A percentile compares a stretch with the other conserved stretches of the same genome.
Evolutionary conservation across 2,888 invertebrate genomes (phyloP).

Genomic region (Scrobipalpa atriplicella): DNA sequence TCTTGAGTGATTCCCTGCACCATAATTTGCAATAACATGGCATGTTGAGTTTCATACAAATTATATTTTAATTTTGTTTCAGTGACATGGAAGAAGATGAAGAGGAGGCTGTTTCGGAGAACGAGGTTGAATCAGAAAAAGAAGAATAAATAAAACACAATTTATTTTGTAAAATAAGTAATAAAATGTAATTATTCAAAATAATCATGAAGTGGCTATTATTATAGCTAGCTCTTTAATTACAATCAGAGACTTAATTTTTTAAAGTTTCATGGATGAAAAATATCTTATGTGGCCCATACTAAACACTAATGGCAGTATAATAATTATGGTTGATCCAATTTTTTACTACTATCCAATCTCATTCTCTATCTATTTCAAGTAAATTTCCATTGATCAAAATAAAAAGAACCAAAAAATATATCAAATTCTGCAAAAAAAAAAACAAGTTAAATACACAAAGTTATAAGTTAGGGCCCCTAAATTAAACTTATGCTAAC

Average conservation of each 20-base stretch:
- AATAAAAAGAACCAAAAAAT: background rate
- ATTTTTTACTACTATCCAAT: background rate
- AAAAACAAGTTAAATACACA: background rate
- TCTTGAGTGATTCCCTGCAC: too few relatives aligned
- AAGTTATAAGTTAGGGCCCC: background rate
- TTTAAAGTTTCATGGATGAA: background rate
- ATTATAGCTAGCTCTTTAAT: background rate
- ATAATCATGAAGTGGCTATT: constrained; percentile 9
- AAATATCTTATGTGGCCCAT: background rate
- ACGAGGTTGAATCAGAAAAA: constrained; percentile 35
- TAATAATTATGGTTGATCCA: background rate
- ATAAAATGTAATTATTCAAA: constrained; percentile 28
- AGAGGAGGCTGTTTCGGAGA: constrained; percentile 34
- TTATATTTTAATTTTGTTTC: constrained; percentile 32
- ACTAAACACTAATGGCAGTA: background rate
- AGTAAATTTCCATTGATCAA: background rate
- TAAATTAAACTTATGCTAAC: constrained; percentile 11
- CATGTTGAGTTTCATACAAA: too few relatives aligned
- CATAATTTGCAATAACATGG: too few relatives aligned
- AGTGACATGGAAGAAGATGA: constrained; percentile 41
- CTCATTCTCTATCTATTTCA: background rate
- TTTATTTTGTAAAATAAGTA: constrained; percentile 20
- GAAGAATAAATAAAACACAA: constrained; percentile 33
- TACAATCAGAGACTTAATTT: constrained; percentile 9
- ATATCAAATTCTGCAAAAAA: background rate